Base-by-base conservation (phyloP, 2,797 vertebrate species). In the Pelochelys cantorii region DNA sequence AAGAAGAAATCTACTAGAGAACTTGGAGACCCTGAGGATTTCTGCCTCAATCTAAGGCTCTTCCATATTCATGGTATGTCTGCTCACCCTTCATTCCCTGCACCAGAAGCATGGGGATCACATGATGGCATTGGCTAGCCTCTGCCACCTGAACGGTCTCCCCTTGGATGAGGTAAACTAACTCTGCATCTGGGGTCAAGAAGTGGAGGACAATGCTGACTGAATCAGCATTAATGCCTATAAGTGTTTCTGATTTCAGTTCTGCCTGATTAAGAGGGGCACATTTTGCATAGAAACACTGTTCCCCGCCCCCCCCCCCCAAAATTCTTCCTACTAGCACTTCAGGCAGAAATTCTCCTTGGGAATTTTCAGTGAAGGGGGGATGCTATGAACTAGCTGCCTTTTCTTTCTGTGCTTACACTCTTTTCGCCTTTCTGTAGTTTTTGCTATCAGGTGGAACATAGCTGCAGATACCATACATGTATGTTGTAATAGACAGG, bases 131-230 rank as follows among this genome's bases (percentile, higher is more conserved):
- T 79, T 34, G 12, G 27, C 60, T 52, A 84, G 65, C 65, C 27
- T 90, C 71, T 42, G 52, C 4, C 23, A 56, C 6, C 4, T 81
- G 65, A 18, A 90, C 74, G 78, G 77, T 59, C 20, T 87, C 54
- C 29, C 11, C 0, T 2, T 29, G 4, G 4, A 0, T 0, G 34
- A 90, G 6, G 20, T 0, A 1, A 34, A 7, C 74, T 81, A 81
- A 78, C 5, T 3, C 54, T 7, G 17, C 60, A 31, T 1, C 1
- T 52, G 22, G 37, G n/a, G 25, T 42, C 42, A 9, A 95, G 89
- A 77, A 91, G 68, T 55, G 83, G 54, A 84, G 37, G 29, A 3
- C 2, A 14, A 4, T 0, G 3, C 48, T 42, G 83, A 55, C 14
- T 92, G 83, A 91, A 34, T 12, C 34, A 48, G 3, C 0, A 0